These are phyloP conservation scores for Corythornis madagascariensis DNA, from an alignment of 2,113 vertebrate genomes.

Conservation along the genomic window DNA sequence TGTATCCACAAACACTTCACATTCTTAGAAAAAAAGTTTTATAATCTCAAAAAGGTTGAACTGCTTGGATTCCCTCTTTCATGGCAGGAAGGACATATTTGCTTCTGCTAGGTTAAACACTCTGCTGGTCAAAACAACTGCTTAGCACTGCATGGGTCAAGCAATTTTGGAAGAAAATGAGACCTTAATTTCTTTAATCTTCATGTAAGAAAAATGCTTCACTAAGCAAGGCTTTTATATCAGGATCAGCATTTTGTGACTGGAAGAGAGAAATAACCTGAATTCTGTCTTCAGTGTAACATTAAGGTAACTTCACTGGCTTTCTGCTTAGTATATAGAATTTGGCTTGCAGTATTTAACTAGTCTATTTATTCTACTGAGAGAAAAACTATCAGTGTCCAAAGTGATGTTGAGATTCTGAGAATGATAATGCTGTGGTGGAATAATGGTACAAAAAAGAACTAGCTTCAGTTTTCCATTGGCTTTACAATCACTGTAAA, in stretches of 20 bases:
- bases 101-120: neutral
- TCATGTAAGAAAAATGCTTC: neutral
- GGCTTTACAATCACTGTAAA: conserved; percentile 49
- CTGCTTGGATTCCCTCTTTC: neutral
- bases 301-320: neutral
- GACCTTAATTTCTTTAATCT: neutral
- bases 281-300: neutral
- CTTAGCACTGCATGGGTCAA: neutral
- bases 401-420: conserved; percentile 1
- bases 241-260: neutral
- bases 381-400: neutral
- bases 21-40: neutral
- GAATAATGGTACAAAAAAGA: neutral
- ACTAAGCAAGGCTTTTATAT: neutral
- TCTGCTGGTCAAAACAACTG: neutral
- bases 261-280: neutral
- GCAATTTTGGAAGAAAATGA: neutral
- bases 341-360: neutral
- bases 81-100: neutral
- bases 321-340: neutral
- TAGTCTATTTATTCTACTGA: neutral
- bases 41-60: conserved; percentile 19
- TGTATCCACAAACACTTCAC: neutral
- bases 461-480: conserved; percentile 20
- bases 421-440: neutral